Evolutionary conservation across 2,113 vertebrate species (phyloP).

Genomic region (Neodontobutis hainanensis): DNA sequence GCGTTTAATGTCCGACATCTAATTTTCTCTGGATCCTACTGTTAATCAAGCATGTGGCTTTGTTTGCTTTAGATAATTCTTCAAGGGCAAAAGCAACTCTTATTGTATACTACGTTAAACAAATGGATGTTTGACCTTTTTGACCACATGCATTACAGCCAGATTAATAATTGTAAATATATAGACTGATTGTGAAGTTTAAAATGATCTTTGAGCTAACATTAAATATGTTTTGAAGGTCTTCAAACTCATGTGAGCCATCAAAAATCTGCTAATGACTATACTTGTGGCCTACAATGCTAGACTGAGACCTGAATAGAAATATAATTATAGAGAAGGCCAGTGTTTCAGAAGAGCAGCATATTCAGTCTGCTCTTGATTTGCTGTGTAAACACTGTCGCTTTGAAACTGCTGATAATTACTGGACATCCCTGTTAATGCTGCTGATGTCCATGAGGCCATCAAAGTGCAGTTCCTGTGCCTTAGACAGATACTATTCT

Average conservation of each 20-base stretch:
- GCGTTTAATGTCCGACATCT: slow-evolving; percentile 45
- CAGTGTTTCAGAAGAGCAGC: slow-evolving; percentile 17
- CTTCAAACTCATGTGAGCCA: not conserved
- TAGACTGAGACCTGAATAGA: slow-evolving; percentile 28
- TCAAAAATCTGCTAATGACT: not conserved
- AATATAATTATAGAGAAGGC: slow-evolving; percentile 37
- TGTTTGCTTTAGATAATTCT: slow-evolving; percentile 27
- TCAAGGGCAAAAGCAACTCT: too few species aligned
- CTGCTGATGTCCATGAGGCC: slow-evolving; percentile 14
- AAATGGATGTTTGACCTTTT: not conserved
- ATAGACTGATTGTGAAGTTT: not conserved
- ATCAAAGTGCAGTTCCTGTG: slow-evolving; percentile 13
- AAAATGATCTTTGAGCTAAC: not conserved
- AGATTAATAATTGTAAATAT: too few species aligned
- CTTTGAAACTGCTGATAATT: slow-evolving; percentile 19
- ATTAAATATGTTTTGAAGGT: too few species aligned
- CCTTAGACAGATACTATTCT: slow-evolving; percentile 7
- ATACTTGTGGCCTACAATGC: not conserved
- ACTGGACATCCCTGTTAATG: slow-evolving; percentile 10
- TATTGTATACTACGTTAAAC: too few species aligned
- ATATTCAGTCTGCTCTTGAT: not conserved
- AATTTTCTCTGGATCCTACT: slow-evolving; percentile 38
- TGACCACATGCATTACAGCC: too few species aligned
- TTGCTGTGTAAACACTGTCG: slow-evolving; percentile 2
- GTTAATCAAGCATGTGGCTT: slow-evolving; percentile 44